Evolutionary conservation across 2,888 invertebrate genomes (phyloP).

Genomic region (Drosophila subsilvestris): DNA sequence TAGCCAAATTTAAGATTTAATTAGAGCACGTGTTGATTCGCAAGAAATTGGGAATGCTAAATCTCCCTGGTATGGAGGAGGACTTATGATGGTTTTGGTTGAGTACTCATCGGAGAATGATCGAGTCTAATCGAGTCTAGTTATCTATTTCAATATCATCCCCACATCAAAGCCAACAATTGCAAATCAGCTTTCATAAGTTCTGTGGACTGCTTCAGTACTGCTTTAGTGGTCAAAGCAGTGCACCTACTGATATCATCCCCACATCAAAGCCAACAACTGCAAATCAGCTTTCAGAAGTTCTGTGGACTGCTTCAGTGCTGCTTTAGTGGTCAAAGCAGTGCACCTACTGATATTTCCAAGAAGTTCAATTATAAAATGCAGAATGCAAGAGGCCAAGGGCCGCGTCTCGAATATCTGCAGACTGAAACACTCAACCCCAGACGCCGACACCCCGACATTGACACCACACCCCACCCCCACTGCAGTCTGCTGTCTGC

Average conservation of each 20-base stretch:
- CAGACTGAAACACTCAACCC: not conserved
- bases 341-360: not conserved
- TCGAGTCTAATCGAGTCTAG: no score
- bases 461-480: no score
- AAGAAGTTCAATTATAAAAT: not conserved
- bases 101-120: no score
- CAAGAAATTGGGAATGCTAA: not conserved
- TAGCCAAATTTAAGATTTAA: constrained; percentile 19
- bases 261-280: no score
- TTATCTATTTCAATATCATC: no score
- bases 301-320: no score
- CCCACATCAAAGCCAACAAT: no score
- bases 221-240: not conserved
- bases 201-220: no score
- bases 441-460: not conserved
- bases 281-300: no score
- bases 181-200: no score
- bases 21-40: constrained; percentile 57
- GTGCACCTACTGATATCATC: not conserved
- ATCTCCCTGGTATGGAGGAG: no score
- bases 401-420: not conserved
- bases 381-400: no score
- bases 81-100: not conserved
- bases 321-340: not conserved
- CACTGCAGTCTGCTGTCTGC: not conserved